These are phyloP conservation scores for Anarhynchus alexandrinus DNA, from an alignment of 2,113 vertebrate genomes.

Conservation along the genomic window DNA sequence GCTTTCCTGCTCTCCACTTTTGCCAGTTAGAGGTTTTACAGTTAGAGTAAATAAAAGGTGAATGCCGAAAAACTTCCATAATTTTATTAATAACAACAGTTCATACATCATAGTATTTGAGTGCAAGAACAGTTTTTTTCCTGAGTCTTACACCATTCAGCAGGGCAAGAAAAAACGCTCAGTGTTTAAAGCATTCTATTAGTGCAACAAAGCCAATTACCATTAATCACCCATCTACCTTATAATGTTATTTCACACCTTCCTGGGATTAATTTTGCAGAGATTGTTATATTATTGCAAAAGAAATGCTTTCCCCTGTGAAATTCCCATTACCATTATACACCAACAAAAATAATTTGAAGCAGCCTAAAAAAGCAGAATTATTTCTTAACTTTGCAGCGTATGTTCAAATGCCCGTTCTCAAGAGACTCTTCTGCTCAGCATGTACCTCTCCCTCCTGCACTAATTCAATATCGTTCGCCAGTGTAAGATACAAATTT, in stretches of 20 bases:
- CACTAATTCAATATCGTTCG: background rate
- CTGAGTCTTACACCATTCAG: background rate
- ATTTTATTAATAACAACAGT: slow-evolving; percentile 49
- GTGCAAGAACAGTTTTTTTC: background rate
- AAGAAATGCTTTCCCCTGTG: background rate
- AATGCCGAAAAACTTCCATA: background rate
- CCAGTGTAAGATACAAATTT: background rate
- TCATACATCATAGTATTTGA: background rate
- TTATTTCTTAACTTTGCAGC: slow-evolving; percentile 28
- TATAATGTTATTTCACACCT: slow-evolving; percentile 24
- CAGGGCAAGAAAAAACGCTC: background rate
- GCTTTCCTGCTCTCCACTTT: background rate
- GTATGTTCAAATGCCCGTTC: background rate
- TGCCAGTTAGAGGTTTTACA: background rate
- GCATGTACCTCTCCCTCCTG: background rate
- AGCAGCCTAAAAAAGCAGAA: background rate
- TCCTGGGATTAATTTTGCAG: slow-evolving; percentile 3
- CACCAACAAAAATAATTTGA: background rate
- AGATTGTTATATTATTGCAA: background rate
- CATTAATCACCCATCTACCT: background rate
- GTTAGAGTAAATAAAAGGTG: slow-evolving; percentile 33
- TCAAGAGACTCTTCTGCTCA: background rate
- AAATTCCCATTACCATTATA: background rate
- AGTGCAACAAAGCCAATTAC: slow-evolving; percentile 25
- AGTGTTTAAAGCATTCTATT: background rate